Evolutionary conservation across 1,140 invertebrate genomes (phyloP).

Genomic region (Tetragonula clypearis): DNA sequence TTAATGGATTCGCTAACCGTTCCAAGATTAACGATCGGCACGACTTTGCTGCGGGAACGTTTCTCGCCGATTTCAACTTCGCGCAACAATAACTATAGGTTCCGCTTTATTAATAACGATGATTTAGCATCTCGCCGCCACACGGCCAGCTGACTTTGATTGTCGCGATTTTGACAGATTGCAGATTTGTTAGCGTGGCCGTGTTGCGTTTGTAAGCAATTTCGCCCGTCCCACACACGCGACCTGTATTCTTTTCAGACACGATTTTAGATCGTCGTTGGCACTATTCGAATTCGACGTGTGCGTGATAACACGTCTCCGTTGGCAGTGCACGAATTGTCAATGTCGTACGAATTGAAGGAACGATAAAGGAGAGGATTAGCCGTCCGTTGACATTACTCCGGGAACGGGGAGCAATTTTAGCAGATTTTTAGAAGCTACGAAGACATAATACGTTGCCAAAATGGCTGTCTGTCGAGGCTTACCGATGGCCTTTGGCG

Average conservation of each 20-base stretch:
- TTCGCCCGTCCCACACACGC: slow-evolving; percentile 23
- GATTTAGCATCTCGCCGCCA: slow-evolving; percentile 17
- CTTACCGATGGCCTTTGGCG: no score
- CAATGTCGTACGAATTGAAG: slow-evolving; percentile 33
- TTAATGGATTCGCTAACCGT: background rate
- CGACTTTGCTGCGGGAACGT: background rate
- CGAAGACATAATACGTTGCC: background rate
- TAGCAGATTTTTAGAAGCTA: background rate
- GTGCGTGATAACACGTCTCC: background rate
- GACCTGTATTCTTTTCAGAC: slow-evolving; percentile 42
- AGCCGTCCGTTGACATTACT: slow-evolving; percentile 27
- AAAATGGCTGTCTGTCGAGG: no score
- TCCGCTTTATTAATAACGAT: slow-evolving; percentile 48
- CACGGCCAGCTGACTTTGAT: slow-evolving; percentile 10
- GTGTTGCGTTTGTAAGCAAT: background rate
- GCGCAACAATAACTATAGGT: background rate
- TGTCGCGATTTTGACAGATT: background rate
- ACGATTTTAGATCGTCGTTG: slow-evolving; percentile 20
- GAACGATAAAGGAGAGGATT: slow-evolving; percentile 17
- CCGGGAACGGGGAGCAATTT: background rate
- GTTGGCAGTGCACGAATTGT: slow-evolving; percentile 12
- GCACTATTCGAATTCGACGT: slow-evolving; percentile 15
- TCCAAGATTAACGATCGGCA: background rate
- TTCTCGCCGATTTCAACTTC: background rate
- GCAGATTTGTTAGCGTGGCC: background rate